phyloP scores from a whole-genome alignment of 2,113 vertebrate genomes.

The Athene noctua region DNA sequence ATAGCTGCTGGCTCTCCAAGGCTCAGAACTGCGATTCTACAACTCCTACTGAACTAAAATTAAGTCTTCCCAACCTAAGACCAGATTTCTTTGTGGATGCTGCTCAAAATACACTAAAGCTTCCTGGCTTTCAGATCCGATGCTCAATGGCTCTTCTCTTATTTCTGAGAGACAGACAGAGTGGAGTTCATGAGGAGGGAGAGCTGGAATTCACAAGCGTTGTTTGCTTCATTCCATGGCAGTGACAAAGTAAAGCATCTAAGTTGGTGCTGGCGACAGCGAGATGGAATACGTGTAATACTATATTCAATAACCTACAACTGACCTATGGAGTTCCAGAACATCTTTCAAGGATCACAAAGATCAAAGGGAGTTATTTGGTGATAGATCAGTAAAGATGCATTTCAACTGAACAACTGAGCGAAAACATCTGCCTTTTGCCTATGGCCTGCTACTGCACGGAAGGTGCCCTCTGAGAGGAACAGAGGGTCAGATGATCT shows the following conservation, averaged over 20 bases:
- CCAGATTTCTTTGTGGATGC: constrained; percentile 21
- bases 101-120: constrained; percentile 28
- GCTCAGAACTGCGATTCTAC: neutral
- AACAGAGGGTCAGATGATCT: constrained; percentile 51
- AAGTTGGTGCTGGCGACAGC: neutral
- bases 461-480: constrained; percentile 37
- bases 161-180: constrained; percentile 25
- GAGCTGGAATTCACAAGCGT: neutral
- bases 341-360: constrained; percentile 47
- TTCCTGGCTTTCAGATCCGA: neutral
- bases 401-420: constrained; percentile 50
- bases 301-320: constrained; percentile 25
- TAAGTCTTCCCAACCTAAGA: neutral
- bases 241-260: constrained; percentile 20
- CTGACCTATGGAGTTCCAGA: constrained; percentile 47
- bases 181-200: constrained; percentile 26
- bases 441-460: constrained; percentile 17
- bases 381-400: constrained; percentile 45
- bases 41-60: neutral
- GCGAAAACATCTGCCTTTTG: constrained; percentile 61
- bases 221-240: neutral
- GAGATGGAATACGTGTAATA: constrained; percentile 24
- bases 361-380: constrained; percentile 31
- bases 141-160: constrained; percentile 44
- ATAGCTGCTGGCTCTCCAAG: rapidly evolving